Evolutionary conservation across 1,140 invertebrate species (phyloP).

Genomic region (Musca domestica): DNA sequence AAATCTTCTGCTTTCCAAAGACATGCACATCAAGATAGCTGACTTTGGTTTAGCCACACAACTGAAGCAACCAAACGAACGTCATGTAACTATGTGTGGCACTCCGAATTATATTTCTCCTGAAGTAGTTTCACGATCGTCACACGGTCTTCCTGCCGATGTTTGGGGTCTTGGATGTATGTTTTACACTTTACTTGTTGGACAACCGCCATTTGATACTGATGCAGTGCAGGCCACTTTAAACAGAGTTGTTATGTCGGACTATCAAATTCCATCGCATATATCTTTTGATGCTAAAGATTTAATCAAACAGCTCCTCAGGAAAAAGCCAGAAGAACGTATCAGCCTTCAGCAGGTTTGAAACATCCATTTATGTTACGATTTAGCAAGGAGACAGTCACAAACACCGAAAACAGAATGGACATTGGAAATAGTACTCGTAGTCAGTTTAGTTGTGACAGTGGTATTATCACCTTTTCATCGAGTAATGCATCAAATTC

Average conservation of each 20-base stretch:
- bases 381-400: constrained; percentile 6
- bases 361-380: constrained; percentile 74
- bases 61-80: constrained; percentile 81
- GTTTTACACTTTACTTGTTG: constrained; percentile 91
- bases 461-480: constrained; percentile 48
- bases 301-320: constrained; percentile 78
- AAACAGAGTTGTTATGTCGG: constrained; percentile 80
- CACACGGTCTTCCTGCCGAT: constrained; percentile 92
- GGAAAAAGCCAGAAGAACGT: constrained; percentile 84
- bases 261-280: constrained; percentile 74
- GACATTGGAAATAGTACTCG: constrained; percentile 30
- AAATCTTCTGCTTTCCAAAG: constrained; percentile 83
- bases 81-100: constrained; percentile 94
- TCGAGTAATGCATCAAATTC: too few species aligned
- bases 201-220: constrained; percentile 89
- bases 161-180: constrained; percentile 96
- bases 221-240: constrained; percentile 83
- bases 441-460: constrained; percentile 39
- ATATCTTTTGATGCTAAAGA: constrained; percentile 81
- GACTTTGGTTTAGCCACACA: constrained; percentile 96
- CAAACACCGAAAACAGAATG: neutral
- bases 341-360: constrained; percentile 73
- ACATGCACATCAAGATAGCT: constrained; percentile 91
- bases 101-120: constrained; percentile 99
- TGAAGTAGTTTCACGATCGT: constrained; percentile 82